A percentile compares a stretch with the other conserved stretches of the same genome.
Conservation (phyloP, 2,113 vertebrate species). For the Ramphastos sulfuratus region DNA sequence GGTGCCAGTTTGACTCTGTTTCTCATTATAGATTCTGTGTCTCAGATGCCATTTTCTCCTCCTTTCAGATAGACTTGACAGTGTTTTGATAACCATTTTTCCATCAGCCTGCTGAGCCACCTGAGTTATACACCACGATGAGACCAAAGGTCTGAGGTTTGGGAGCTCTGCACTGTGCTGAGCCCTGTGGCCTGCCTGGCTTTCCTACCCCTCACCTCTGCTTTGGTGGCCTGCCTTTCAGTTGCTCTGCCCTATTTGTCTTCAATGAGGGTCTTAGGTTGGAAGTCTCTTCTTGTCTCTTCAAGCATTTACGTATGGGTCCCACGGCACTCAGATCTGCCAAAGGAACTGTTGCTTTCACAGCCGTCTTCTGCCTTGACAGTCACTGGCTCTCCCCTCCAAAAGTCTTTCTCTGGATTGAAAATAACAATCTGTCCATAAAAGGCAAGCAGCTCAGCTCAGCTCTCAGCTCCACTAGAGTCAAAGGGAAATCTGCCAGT, state of each 20-base stretch:
- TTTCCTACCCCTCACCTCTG: neutral
- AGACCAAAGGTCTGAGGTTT: neutral
- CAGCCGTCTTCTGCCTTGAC: neutral
- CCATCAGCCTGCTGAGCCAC: neutral
- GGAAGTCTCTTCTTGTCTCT: neutral
- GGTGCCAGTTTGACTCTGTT: neutral
- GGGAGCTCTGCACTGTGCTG: neutral
- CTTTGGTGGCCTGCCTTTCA: neutral
- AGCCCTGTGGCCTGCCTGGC: neutral
- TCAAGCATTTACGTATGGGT: neutral
- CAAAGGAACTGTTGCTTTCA: neutral
- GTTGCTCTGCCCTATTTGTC: neutral
- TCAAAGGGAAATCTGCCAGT: neutral
- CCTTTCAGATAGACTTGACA: neutral
- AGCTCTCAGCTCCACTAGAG: neutral
- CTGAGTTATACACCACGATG: neutral
- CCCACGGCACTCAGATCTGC: neutral
- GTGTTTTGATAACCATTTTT: neutral
- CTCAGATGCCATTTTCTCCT: neutral
- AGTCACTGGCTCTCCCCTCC: neutral
- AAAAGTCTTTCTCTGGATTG: neutral
- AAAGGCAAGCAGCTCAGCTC: neutral
- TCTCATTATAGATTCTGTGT: neutral
- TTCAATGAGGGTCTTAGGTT: neutral
- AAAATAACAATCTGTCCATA: slow-evolving; percentile 7